Evolutionary conservation across 2,888 invertebrate species (phyloP), one percentile per base, ranked within the genome.

Genomic region (Crocallis elinguaria): DNA sequence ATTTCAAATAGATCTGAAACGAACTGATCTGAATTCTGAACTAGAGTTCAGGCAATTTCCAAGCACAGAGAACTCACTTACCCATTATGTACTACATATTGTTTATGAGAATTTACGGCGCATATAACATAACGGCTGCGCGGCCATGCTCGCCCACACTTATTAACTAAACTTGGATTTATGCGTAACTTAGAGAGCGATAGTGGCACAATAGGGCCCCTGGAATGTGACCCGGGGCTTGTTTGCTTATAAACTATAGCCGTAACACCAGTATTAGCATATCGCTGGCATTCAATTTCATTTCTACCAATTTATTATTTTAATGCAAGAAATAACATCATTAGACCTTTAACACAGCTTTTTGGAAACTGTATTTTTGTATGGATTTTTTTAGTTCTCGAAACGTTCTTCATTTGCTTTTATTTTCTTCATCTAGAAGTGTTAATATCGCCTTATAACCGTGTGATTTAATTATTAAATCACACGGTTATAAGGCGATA

Each of bases 111-210:
- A 78, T 82, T 77, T 80, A 82, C 76, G 72, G 67, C 43, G 66
- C 61, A 72, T 73, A 71, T 73, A 69, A 66, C 57, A 62, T 75
- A 84, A 84, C 84, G 77, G 79, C 77, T 79, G 75, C 75, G 81
- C 79, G 84, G 73, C 75, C 76, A 76, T 72, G 80, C 79, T 75
- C 89, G 84, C 90, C 90, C 84, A 90, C 89, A 80, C 84, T 79
- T 84, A 84, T 84, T 85, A 88, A 87, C 84, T 70, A 84, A 87
- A 88, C 82, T 76, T 66, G 83, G 87, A 88, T 88, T 88, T 88
- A 89, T 88, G 84, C 82, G 73, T 80, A 75, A 75, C 77, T 77
- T 73, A 64, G 72, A 80, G 73, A 80, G 75, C 81, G 77, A 82
- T 82, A 82, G 82, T 82, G 77, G 82, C 78, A 86, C 88, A 87